Base-by-base conservation (phyloP, 2,797 vertebrate genomes). In the Peromyscus eremicus region DNA sequence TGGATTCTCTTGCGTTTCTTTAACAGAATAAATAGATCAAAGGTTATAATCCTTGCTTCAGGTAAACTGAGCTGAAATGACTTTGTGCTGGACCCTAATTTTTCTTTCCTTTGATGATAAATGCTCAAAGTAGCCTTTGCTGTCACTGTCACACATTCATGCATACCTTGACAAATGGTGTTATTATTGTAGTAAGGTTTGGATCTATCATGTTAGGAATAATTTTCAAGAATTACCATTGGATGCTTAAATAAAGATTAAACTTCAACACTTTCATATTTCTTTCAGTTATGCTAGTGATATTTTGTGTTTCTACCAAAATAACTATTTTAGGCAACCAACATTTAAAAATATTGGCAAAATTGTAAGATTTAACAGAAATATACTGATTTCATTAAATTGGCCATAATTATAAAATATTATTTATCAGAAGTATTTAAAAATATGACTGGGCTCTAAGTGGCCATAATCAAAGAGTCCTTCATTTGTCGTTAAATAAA, bases 51-150 rank as follows among this genome's bases (percentile, higher is more conserved):
- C 52, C 68, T 82, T 89, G 19, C 60, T 89, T 93, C 32, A 91
- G 55, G 46, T 76, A 71, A 91, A 4, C 25, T 93, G 14, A 37
- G 64, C 19, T 64, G 23, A 32, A 77, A 23, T 19, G 76, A 93
- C 37, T 52, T 76, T 71, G 55, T 70, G 76, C n/a, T 40, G 73
- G 32, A 49, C 1, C 13, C 9, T 17, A 25, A 40, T 76, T 92
- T 92, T 90, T 80, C 34, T 68, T 77, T 86, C 2, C n/a, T 97
- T 95, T 84, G 57, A 89, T 93, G 66, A 84, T 73, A 86, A 94
- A 91, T 46, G 14, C 19, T 92, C 57, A 64, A 89, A 81, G 5
- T 80, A 76, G 23, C 32, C 73, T 91, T 81, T 46, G 70, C 85
- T 88, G 52, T 92, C 80, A 92, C 23, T 92, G 37, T 87, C 70